Base-by-base conservation (phyloP, 2,113 vertebrate species). In the Puntigrus tetrazona region DNA sequence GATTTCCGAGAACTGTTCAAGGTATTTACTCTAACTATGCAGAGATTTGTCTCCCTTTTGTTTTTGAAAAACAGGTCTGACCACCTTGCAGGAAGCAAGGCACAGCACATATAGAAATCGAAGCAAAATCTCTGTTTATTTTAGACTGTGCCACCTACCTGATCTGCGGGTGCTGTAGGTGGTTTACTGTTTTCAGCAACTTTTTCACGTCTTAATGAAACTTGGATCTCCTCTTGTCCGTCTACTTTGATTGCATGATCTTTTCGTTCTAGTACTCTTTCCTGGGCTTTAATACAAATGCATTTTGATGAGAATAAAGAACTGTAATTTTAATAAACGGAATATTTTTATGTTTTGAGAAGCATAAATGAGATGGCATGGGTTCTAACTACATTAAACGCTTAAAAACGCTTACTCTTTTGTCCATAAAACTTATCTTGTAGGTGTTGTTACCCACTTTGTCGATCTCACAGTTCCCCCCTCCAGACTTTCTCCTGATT, bases 391-490 rank as follows among this genome's bases (percentile, higher is more conserved):
- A 41, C 1, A 63, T 41, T 2, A n/a, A 3, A 22, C 7, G n/a
- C n/a, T n/a, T n/a, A 45, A 31, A 43, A 50, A 3, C 74, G 14
- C 63, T 50, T 36, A 92, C 93, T 90, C 87, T 88, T 88, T 86
- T 38, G 0, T 88, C 63, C 7, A 77, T 81, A 43, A 92, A 93
- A 45, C 63, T n/a, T 25, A 92, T 84, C 79, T 78, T 90, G 41
- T 92, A 92, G 6, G n/a, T 75, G 20, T 80, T 63, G 1, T 14
- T 79, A 65, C 34, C 78, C 3, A 83, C 31, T 11, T 82, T 81
- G 82, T 88, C 34, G 34, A 92, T 73, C 20, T 1, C 83, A 77
- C 93, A 93, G 0, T 91, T 90, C 0, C 90, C 92, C 78, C 93
- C 93, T 0, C 90, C 92, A 18, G 92, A 93, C 5, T 63, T 81